Conservation (phyloP, 1,140 invertebrate species). For the Hycleus cichorii region DNA sequence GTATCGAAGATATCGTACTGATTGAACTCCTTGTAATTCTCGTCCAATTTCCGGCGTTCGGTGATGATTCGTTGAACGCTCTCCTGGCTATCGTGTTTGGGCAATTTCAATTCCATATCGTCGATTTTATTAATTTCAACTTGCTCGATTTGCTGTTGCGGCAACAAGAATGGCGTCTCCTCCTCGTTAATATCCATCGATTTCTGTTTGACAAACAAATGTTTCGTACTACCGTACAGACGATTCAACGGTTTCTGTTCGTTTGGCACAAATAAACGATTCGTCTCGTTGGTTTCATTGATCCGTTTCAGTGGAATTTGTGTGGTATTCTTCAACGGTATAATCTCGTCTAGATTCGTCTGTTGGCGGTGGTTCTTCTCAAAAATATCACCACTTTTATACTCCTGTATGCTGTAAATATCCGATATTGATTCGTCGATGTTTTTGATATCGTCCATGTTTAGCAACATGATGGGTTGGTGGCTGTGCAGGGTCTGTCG, state of each 20-base stretch:
- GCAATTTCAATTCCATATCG: conserved; percentile 20
- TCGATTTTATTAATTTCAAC: conserved; percentile 10
- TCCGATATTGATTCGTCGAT: conserved; percentile 39
- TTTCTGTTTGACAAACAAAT: conserved; percentile 37
- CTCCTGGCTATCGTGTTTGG: conserved; percentile 38
- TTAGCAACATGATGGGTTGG: conserved; percentile 32
- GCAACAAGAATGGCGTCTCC: conserved; percentile 34
- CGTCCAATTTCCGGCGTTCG: conserved; percentile 36
- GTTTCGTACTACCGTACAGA: conserved; percentile 42
- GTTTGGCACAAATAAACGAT: conserved; percentile 25
- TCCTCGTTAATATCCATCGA: conserved; percentile 23
- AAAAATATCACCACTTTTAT: conserved; percentile 12
- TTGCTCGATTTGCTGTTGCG: conserved; percentile 7
- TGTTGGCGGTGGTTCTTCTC: conserved; percentile 17
- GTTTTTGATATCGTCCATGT: conserved; percentile 35
- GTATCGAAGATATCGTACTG: conserved; percentile 37
- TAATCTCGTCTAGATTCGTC: conserved; percentile 30
- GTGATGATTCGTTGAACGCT: conserved; percentile 38
- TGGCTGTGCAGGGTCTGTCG: conserved; percentile 36
- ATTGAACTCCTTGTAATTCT: conserved; percentile 35
- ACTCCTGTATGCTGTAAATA: conserved; percentile 35
- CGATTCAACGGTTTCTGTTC: conserved; percentile 33
- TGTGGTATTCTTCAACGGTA: conserved; percentile 3
- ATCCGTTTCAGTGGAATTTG: conserved; percentile 18
- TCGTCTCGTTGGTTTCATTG: conserved; percentile 24